Evolutionary conservation across 2,888 invertebrate genomes (phyloP), one percentile per base, ranked within the genome.

Genomic region (Pristionchus entomophagus): DNA sequence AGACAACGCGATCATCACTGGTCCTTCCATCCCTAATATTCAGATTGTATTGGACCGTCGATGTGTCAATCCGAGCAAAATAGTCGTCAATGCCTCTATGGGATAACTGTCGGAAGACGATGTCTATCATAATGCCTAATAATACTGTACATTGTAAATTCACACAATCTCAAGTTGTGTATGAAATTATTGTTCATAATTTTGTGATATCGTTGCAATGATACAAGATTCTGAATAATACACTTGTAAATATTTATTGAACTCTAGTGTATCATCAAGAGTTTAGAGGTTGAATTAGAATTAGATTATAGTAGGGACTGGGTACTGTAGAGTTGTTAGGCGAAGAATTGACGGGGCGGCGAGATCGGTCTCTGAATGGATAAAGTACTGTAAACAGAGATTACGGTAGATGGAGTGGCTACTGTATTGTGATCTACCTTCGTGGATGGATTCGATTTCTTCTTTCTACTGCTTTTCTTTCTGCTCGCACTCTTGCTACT

Each of bases 191-290:
- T n/a, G n/a, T n/a, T n/a, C n/a, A n/a, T n/a, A n/a, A n/a, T n/a
- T n/a, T n/a, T n/a, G n/a, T n/a, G n/a, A n/a, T n/a, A n/a, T n/a
- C n/a, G n/a, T n/a, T n/a, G n/a, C n/a, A n/a, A n/a, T n/a, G n/a
- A n/a, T n/a, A n/a, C n/a, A n/a, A n/a, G n/a, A n/a, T n/a, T n/a
- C n/a, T n/a, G n/a, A n/a, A n/a, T n/a, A n/a, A n/a, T n/a, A n/a
- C n/a, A n/a, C n/a, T n/a, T n/a, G 73, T 73, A 73, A 73, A 73
- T 73, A 73, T 73, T 73, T 73, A 73, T 73, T 73, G 41, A 73
- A 73, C 41, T 73, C 38, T n/a, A 73, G 41, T 65, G 65, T 35
- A 65, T 73, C 41, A 17, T 32, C 35, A 19, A 38, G 65, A 69
- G 41, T 73, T 26, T 73, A n/a, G 41, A 22, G 19, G 35, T 35